Conservation (phyloP, 1,140 invertebrate genomes). For the Berghia stephanieae region DNA sequence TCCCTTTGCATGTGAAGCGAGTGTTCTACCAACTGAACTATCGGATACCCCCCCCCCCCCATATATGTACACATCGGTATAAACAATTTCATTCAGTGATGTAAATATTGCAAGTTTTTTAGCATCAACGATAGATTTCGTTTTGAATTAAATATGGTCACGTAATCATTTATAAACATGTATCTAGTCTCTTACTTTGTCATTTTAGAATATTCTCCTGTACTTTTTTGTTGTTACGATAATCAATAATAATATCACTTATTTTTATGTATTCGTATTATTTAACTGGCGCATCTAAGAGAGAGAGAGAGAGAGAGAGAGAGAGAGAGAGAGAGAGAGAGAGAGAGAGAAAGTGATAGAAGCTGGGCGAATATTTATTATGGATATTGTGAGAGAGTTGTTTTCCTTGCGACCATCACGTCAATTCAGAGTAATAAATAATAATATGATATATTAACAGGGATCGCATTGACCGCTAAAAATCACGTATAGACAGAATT, state of each 20-base stretch:
- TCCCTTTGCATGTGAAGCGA: too few relatives aligned
- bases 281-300: neutral
- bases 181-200: neutral
- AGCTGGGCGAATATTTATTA: too few relatives aligned
- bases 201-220: too few relatives aligned
- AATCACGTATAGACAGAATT: neutral
- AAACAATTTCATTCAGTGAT: too few relatives aligned
- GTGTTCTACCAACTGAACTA: too few relatives aligned
- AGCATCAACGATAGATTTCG: neutral
- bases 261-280: too few relatives aligned
- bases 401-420: too few relatives aligned
- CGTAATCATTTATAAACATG: neutral
- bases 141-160: neutral
- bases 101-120: too few relatives aligned
- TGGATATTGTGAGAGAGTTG: too few relatives aligned
- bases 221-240: too few relatives aligned
- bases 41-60: too few relatives aligned
- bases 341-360: neutral
- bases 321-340: neutral
- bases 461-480: neutral
- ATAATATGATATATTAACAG: neutral
- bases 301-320: slow-evolving; percentile 8
- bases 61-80: too few relatives aligned
- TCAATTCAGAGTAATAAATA: neutral
- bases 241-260: neutral